A percentile compares a stretch with the other conserved stretches of the same genome.
phyloP scores from a whole-genome alignment of 2,888 invertebrate species.

The Heteromyza rotundicornis region DNA sequence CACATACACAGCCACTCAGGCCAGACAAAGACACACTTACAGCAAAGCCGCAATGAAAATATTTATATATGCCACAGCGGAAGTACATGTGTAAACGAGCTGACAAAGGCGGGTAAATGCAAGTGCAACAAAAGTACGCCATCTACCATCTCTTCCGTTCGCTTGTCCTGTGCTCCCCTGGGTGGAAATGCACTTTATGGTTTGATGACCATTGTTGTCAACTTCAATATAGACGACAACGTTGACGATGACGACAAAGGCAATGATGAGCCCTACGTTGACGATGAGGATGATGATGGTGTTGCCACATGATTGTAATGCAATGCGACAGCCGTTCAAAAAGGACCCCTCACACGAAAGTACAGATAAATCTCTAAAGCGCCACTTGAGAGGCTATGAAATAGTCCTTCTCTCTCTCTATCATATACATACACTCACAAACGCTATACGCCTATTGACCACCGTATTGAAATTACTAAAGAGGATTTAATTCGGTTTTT shows the following conservation, averaged over 20 bases:
- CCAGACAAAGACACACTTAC: not conserved
- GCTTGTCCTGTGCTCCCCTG: too few relatives aligned
- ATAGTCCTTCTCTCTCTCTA: not conserved
- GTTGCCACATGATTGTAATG: not conserved
- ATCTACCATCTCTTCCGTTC: not conserved
- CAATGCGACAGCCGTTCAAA: not conserved
- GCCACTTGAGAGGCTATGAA: too few relatives aligned
- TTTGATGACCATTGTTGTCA: not conserved
- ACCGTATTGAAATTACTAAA: too few relatives aligned
- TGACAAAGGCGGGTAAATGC: not conserved
- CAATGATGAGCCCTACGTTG: too few relatives aligned
- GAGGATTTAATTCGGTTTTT: too few relatives aligned
- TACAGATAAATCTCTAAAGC: too few relatives aligned
- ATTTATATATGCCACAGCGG: conserved; percentile 7
- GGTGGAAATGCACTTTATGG: not conserved
- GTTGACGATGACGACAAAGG: too few relatives aligned
- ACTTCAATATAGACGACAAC: not conserved
- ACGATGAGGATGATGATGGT: not conserved
- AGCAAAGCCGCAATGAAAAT: conserved; percentile 24
- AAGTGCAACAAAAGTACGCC: too few relatives aligned
- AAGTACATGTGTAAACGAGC: conserved; percentile 2
- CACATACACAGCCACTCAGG: not conserved
- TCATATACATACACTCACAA: too few relatives aligned
- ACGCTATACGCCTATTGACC: too few relatives aligned
- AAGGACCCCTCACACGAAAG: not conserved